Base-by-base conservation (phyloP, 2,797 vertebrate species). In the Acanthurus lineatus region DNA sequence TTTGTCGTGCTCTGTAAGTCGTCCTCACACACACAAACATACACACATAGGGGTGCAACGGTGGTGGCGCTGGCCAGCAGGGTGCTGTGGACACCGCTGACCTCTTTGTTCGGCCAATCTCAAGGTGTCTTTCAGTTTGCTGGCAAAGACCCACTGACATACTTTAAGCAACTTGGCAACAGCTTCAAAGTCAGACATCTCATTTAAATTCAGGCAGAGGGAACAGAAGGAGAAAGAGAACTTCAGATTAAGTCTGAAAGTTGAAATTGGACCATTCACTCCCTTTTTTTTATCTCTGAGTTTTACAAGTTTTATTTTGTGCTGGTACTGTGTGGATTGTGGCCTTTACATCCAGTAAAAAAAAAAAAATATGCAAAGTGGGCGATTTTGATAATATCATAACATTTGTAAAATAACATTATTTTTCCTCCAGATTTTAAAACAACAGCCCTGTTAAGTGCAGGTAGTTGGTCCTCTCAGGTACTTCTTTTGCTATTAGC, bases 131-230 rank as follows among this genome's bases (percentile, higher is more conserved):
- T 92, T 93, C 88, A 89, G 86, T 76, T 77, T 49, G 15, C 88
- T 88, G 88, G 90, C 89, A 92, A 80, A 89, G 89, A 88, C 88
- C 91, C 88, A 85, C 86, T 92, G 91, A 92, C 92, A 91, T 89
- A 88, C 74, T 93, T 93, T 89, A 85, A 83, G 88, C 86, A 90
- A 91, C 89, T 89, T 83, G 89, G 88, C 90, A 90, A 84, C 89
- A 79, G 86, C 93, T 93, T 92, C 86, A 93, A 91, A 92, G 90
- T 90, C 83, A 76, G 82, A 90, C 62, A 12, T 86, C 88, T 92
- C 89, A 88, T 90, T 90, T 91, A 89, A 91, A 92, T 93, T 89
- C 88, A 88, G 83, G 72, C 79, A 9, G 59, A 73, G 75, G 73
- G 82, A 88, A 75, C 71, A 73, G 73, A 76, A 68, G 72, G 72